Conservation (phyloP, 2,888 invertebrate genomes). For the Cantharis rustica region DNA sequence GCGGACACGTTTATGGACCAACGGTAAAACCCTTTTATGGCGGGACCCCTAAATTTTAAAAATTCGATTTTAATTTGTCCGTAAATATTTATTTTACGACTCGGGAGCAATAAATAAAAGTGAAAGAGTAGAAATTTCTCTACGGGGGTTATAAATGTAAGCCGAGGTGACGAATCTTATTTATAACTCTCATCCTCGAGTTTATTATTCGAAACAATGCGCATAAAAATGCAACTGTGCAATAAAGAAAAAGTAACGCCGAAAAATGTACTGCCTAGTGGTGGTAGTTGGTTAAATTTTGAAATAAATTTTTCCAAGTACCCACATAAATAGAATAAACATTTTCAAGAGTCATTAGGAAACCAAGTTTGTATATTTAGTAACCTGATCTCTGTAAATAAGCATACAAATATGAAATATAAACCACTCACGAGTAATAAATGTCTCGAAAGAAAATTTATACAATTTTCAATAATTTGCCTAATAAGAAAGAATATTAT, state of each 20-base stretch:
- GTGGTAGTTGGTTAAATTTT: background rate
- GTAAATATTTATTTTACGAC: conserved; percentile 5
- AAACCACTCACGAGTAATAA: background rate
- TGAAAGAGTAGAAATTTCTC: background rate
- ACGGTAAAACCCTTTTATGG: conserved; percentile 4
- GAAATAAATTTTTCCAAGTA: background rate
- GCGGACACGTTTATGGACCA: background rate
- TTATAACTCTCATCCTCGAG: background rate
- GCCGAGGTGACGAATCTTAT: background rate
- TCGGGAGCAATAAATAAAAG: background rate
- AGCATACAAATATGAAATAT: background rate
- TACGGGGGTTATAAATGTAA: background rate
- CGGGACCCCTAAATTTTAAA: background rate
- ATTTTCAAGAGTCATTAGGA: background rate
- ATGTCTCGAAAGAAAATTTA: background rate
- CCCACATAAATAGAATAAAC: background rate
- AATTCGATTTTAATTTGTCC: background rate
- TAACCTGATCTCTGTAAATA: background rate
- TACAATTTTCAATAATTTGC: background rate
- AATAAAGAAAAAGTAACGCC: background rate
- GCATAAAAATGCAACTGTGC: background rate
- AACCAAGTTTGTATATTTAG: background rate
- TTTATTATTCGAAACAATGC: background rate
- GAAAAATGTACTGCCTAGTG: background rate
- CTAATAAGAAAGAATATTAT: background rate